Evolutionary conservation across 2,888 invertebrate species (phyloP).

Genomic region (Zelleria hepariella): DNA sequence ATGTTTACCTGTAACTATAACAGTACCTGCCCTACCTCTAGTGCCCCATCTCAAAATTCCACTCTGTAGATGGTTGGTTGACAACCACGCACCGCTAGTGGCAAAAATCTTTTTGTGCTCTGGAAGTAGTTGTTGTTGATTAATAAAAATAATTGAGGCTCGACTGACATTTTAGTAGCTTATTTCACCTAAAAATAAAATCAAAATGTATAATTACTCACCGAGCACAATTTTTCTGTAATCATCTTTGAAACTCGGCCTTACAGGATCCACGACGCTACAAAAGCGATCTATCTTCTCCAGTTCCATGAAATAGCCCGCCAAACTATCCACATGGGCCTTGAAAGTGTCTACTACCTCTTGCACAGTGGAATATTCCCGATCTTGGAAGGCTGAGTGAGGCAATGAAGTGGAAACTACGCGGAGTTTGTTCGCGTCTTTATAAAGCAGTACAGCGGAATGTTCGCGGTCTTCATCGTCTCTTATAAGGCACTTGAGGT

Average conservation of each 20-base stretch:
- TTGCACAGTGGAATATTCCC: conserved; percentile 32
- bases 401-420: conserved; percentile 36
- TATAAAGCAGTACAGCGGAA: conserved; percentile 37
- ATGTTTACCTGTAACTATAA: too few species aligned
- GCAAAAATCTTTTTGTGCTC: too few species aligned
- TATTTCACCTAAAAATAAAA: too few species aligned
- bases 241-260: conserved; percentile 46
- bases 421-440: conserved; percentile 28
- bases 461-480: conserved; percentile 37
- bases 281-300: conserved; percentile 43
- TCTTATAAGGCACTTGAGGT: conserved; percentile 38
- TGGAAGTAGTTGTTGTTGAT: too few species aligned
- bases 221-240: conserved; percentile 51
- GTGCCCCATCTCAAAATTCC: too few species aligned
- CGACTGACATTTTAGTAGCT: too few species aligned
- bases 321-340: conserved; percentile 30
- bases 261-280: conserved; percentile 45
- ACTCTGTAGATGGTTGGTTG: too few species aligned
- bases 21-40: too few species aligned
- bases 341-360: conserved; percentile 31
- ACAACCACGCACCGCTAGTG: too few species aligned
- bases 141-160: too few species aligned
- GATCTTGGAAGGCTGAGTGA: conserved; percentile 31
- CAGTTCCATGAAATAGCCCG: conserved; percentile 43
- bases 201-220: conserved; percentile 16